Evolutionary conservation across 2,888 invertebrate species (phyloP).

Genomic region (Eristalinus sepulchralis): DNA sequence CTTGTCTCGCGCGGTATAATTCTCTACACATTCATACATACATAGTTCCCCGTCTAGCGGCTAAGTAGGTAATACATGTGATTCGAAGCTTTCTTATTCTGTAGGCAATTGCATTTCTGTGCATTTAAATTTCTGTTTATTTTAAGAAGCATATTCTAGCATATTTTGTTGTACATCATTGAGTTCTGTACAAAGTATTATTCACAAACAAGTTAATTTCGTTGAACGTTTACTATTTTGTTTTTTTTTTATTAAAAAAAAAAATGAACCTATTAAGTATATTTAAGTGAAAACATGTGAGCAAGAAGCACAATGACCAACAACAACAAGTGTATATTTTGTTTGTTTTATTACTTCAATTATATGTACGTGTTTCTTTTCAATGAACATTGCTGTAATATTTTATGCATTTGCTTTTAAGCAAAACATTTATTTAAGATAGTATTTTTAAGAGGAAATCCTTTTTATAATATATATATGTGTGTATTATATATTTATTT

Average conservation of each 20-base stretch:
- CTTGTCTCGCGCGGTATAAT: constrained; percentile 26
- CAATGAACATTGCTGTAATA: constrained; percentile 68
- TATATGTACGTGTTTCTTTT: constrained; percentile 42
- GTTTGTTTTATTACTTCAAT: constrained; percentile 28
- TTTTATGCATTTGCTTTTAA: constrained; percentile 66
- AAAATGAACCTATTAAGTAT: constrained; percentile 20
- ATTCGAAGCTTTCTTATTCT: constrained; percentile 65
- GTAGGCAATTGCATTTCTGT: constrained; percentile 43
- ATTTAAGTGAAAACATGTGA: constrained; percentile 45
- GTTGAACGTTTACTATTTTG: constrained; percentile 20
- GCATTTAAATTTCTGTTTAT: constrained; percentile 37
- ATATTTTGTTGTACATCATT: constrained; percentile 26
- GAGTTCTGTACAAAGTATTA: constrained; percentile 63
- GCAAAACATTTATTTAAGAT: constrained; percentile 61
- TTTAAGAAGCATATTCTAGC: constrained; percentile 13
- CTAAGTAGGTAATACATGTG: constrained; percentile 58
- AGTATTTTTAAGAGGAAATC: constrained; percentile 47
- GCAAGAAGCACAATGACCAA: constrained; percentile 68
- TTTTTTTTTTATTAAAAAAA: neutral
- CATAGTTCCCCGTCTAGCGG: constrained; percentile 50
- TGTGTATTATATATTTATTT: constrained; percentile 68
- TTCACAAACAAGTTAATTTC: constrained; percentile 39
- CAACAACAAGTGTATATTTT: constrained; percentile 45
- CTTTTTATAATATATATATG: constrained; percentile 57
- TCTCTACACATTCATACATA: constrained; percentile 1